These are phyloP conservation scores for Apeira syringaria DNA, from an alignment of 2,888 invertebrate genomes.

Conservation along the genomic window DNA sequence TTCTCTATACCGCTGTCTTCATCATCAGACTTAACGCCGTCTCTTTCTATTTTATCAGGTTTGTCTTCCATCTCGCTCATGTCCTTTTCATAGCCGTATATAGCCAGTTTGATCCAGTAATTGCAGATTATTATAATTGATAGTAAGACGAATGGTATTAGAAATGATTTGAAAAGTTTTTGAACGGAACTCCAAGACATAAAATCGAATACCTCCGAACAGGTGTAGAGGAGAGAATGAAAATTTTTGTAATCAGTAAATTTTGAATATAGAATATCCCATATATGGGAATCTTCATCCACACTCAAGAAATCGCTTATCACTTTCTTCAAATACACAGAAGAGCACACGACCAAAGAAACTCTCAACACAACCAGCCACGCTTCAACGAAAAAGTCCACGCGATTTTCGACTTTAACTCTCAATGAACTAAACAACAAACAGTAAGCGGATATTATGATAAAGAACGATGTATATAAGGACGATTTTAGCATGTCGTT, in stretches of 20 bases:
- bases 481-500: slow-evolving; percentile 78
- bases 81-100: slow-evolving; percentile 26
- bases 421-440: slow-evolving; percentile 60
- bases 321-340: slow-evolving; percentile 67
- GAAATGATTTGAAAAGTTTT: slow-evolving; percentile 77
- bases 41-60: slow-evolving; percentile 24
- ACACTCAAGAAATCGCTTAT: slow-evolving; percentile 59
- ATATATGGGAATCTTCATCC: slow-evolving; percentile 86
- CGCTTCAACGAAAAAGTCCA: slow-evolving; percentile 52
- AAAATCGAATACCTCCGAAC: slow-evolving; percentile 90
- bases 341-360: slow-evolving; percentile 36
- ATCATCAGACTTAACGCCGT: slow-evolving; percentile 53
- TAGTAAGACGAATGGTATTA: slow-evolving; percentile 83
- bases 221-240: slow-evolving; percentile 91
- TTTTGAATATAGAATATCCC: slow-evolving; percentile 88
- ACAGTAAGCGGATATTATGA: slow-evolving; percentile 60
- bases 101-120: slow-evolving; percentile 54
- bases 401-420: slow-evolving; percentile 53
- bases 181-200: slow-evolving; percentile 80
- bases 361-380: slow-evolving; percentile 56
- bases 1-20: slow-evolving; percentile 82
- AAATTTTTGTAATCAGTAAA: slow-evolving; percentile 87
- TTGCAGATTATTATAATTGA: slow-evolving; percentile 59
- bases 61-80: slow-evolving; percentile 33
- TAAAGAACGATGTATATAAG: slow-evolving; percentile 71